Conservation (phyloP, 1,140 invertebrate genomes). For the Panagrolaimus sp. region DNA sequence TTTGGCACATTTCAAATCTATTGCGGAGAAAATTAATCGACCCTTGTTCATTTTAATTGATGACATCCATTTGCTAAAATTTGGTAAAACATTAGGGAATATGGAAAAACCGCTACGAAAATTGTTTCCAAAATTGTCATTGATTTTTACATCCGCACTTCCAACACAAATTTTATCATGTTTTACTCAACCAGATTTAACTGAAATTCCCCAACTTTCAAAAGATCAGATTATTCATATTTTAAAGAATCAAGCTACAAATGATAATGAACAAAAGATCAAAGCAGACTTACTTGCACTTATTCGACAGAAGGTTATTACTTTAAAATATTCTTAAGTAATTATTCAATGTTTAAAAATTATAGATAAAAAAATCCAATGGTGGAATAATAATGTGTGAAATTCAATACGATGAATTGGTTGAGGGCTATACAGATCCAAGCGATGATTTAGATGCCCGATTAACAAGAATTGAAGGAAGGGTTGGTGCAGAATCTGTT, state of each 20-base stretch:
- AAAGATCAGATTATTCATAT: conserved; percentile 31
- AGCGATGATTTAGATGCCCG: conserved; percentile 25
- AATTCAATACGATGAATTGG: conserved; percentile 30
- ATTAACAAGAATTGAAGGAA: conserved; percentile 26
- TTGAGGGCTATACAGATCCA: conserved; percentile 20
- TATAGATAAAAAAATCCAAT: conserved; percentile 21
- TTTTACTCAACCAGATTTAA: conserved; percentile 31
- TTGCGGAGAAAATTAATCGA: conserved; percentile 21
- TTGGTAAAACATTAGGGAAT: conserved; percentile 30
- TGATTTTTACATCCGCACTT: conserved; percentile 31
- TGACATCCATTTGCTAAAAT: conserved; percentile 36
- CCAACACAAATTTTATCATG: conserved; percentile 19
- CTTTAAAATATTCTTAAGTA: too few relatives aligned
- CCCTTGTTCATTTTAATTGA: conserved; percentile 40
- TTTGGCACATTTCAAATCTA: conserved; percentile 33
- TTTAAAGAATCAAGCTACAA: conserved; percentile 17
- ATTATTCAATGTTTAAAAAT: neutral
- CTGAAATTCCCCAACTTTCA: conserved; percentile 25
- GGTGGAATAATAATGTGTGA: conserved; percentile 20
- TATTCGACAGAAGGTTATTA: neutral
- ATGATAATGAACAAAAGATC: neutral
- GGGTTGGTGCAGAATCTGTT: conserved; percentile 32
- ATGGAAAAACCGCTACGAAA: conserved; percentile 35
- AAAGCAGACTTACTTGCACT: neutral
- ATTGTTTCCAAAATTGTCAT: conserved; percentile 34